Evolutionary conservation across 2,888 invertebrate species (phyloP).

Genomic region (Nomada ferruginata): DNA sequence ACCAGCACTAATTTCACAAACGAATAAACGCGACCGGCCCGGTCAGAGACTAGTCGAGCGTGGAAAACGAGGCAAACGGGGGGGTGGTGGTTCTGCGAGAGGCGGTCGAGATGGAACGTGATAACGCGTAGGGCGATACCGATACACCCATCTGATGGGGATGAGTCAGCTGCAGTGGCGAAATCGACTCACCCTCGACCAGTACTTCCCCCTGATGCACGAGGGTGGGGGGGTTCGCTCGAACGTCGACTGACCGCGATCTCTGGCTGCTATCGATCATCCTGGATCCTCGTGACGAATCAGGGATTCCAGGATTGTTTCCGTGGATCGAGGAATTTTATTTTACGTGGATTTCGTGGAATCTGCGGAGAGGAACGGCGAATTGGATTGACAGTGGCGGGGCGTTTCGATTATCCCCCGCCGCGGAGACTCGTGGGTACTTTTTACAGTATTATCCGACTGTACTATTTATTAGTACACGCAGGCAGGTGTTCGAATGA

Average conservation of each 20-base stretch:
- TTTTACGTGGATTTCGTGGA: not conserved
- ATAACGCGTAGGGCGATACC: conserved; percentile 80
- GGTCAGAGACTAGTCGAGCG: conserved; percentile 65
- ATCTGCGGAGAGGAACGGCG: not conserved
- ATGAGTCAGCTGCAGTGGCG: conserved; percentile 75
- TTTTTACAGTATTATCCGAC: too few relatives aligned
- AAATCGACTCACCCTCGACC: conserved; percentile 49
- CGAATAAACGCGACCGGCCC: conserved; percentile 81
- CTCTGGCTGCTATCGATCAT: conserved; percentile 50
- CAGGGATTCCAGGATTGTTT: not conserved
- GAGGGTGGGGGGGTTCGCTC: conserved; percentile 34
- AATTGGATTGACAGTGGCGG: not conserved
- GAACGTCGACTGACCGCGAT: conserved; percentile 32
- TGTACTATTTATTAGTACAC: too few relatives aligned
- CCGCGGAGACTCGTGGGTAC: too few relatives aligned
- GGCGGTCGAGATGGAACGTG: conserved; percentile 70
- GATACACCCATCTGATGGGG: conserved; percentile 75
- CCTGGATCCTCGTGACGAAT: conserved; percentile 61
- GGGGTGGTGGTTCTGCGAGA: conserved; percentile 50
- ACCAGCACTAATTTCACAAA: conserved; percentile 84
- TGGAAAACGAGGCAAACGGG: conserved; percentile 35
- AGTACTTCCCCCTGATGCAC: conserved; percentile 42
- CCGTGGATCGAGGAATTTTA: conserved; percentile 1
- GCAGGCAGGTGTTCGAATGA: too few relatives aligned
- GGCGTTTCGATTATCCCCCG: too few relatives aligned